Percentiles rank a stretch among this genome's conserved stretches.
phyloP scores from a whole-genome alignment of 2,113 vertebrate species.

The Syngnathus scovelli region DNA sequence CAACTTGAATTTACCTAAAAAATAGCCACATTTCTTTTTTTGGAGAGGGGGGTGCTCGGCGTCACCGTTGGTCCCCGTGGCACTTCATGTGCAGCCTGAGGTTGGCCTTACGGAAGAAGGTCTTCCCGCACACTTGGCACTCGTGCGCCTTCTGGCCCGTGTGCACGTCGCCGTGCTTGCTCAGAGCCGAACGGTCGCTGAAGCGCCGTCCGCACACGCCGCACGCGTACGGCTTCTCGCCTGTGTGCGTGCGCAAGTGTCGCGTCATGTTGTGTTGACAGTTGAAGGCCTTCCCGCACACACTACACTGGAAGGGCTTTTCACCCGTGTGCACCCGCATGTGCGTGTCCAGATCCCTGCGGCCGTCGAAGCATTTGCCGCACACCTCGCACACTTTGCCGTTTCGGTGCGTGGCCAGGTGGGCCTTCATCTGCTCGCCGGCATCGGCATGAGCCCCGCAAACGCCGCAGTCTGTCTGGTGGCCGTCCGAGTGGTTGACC shows the following conservation, averaged over 20 bases:
- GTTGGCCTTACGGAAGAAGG: conserved; percentile 39
- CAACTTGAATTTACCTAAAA: too few species aligned
- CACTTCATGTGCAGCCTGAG: conserved; percentile 48
- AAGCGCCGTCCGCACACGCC: conserved; percentile 40
- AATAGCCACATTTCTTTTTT: too few species aligned
- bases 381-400: conserved; percentile 49
- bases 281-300: conserved; percentile 59
- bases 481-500: conserved; percentile 46
- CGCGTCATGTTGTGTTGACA: conserved; percentile 56
- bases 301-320: conserved; percentile 51
- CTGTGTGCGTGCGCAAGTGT: conserved; percentile 49
- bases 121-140: conserved; percentile 44
- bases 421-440: conserved; percentile 35
- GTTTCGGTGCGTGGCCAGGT: conserved; percentile 49
- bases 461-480: conserved; percentile 30
- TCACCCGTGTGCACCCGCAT: conserved; percentile 51
- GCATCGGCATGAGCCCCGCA: conserved; percentile 38
- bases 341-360: conserved; percentile 44
- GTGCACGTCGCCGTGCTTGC: conserved; percentile 46
- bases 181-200: conserved; percentile 36
- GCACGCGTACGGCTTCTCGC: conserved; percentile 48
- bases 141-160: conserved; percentile 38
- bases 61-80: conserved; percentile 14
- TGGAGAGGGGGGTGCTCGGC: neutral
- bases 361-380: conserved; percentile 48